phyloP scores from a whole-genome alignment of 2,888 invertebrate species.

The Mongoloraphidia duomilia region DNA sequence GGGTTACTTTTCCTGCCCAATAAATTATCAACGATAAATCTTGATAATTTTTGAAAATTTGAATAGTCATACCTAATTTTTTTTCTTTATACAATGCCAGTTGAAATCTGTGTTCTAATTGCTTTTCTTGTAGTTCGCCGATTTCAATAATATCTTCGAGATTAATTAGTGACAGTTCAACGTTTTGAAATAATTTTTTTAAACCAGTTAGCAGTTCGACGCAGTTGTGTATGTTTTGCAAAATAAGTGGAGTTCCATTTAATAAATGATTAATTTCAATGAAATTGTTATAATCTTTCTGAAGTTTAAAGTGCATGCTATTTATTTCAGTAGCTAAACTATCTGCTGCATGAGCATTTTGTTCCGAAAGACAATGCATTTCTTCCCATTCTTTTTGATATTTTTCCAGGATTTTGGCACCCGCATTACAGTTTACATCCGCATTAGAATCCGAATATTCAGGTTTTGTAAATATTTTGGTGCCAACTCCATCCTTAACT shows the following conservation, averaged over 20 bases:
- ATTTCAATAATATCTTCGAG: slow-evolving; percentile 56
- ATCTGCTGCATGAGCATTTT: slow-evolving; percentile 47
- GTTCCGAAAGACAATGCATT: slow-evolving; percentile 51
- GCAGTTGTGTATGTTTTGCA: slow-evolving; percentile 34
- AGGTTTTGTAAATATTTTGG: neutral
- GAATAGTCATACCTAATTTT: slow-evolving; percentile 41
- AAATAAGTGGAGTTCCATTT: slow-evolving; percentile 24
- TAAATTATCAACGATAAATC: neutral
- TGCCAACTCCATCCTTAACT: neutral
- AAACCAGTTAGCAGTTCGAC: slow-evolving; percentile 36
- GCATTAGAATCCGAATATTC: slow-evolving; percentile 2
- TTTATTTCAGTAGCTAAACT: slow-evolving; percentile 35
- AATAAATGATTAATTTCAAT: slow-evolving; percentile 22
- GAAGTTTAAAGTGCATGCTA: slow-evolving; percentile 23
- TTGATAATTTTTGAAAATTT: neutral
- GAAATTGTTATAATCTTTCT: slow-evolving; percentile 21
- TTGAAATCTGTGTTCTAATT: slow-evolving; percentile 56
- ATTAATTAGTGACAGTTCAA: slow-evolving; percentile 46
- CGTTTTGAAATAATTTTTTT: slow-evolving; percentile 41
- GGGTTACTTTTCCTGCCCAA: too few relatives aligned
- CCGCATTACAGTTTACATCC: slow-evolving; percentile 41
- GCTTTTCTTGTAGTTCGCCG: slow-evolving; percentile 53
- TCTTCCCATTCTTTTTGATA: slow-evolving; percentile 60
- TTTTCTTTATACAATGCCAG: slow-evolving; percentile 55
- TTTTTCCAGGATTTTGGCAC: slow-evolving; percentile 50